These are phyloP conservation scores for Hofmannophila pseudospretella DNA, from an alignment of 2,888 invertebrate species.

Conservation along the genomic window DNA sequence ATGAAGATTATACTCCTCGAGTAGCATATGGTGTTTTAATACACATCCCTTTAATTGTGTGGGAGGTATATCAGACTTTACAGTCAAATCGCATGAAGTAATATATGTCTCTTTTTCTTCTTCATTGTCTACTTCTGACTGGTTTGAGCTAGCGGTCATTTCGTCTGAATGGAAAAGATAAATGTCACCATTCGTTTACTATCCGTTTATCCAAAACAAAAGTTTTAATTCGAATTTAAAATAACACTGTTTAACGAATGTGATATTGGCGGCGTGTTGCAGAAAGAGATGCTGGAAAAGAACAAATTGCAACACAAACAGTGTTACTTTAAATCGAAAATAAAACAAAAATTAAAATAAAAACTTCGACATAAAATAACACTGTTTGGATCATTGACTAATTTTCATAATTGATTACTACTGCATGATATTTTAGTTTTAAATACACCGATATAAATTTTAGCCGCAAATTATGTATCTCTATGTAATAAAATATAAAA, in stretches of 20 bases:
- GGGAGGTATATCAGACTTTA: constrained; percentile 25
- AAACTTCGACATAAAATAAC: constrained; percentile 29
- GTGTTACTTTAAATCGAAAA: constrained; percentile 44
- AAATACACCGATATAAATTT: too few species aligned
- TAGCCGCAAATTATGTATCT: too few species aligned
- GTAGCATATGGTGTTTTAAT: constrained; percentile 31
- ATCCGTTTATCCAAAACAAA: too few species aligned
- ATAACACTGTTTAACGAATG: constrained; percentile 45
- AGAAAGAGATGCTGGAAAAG: constrained; percentile 29
- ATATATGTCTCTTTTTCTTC: constrained; percentile 50
- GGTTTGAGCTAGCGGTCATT: background rate
- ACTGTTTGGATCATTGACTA: constrained; percentile 42
- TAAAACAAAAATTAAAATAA: constrained; percentile 1
- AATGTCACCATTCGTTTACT: too few species aligned
- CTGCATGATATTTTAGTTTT: too few species aligned
- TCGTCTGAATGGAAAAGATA: too few species aligned
- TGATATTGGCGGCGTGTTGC: constrained; percentile 43
- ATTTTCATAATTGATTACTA: too few species aligned
- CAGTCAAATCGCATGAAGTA: constrained; percentile 51
- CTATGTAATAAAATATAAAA: too few species aligned
- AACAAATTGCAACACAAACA: constrained; percentile 37
- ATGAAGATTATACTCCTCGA: constrained; percentile 25
- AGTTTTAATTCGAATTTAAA: constrained; percentile 27
- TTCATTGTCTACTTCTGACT: constrained; percentile 36
- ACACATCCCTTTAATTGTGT: constrained; percentile 44